Evolutionary conservation across 2,797 vertebrate genomes (phyloP), one percentile per base, ranked within the genome.

Genomic region (Hybognathus amarus): DNA sequence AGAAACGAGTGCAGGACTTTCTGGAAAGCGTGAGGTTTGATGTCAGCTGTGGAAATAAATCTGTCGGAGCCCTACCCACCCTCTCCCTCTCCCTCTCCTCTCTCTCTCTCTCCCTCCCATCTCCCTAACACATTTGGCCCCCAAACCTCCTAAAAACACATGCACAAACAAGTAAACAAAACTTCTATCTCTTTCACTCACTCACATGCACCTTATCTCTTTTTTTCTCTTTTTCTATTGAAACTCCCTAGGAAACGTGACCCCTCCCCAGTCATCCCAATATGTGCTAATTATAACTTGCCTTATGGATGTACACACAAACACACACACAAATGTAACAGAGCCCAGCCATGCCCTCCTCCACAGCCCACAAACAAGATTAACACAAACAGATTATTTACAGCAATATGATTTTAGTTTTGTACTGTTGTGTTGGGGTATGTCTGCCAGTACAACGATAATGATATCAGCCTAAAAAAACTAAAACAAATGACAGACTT

Each of bases 21-120:
- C 52, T 54, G 52, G 52, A 54, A 54, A 54, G 52, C 69, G 12
- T 77, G 88, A 89, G 89, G 86, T 87, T 69, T 80, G 80, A 82
- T 70, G 85, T 92, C 94, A 94, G 93, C 94, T 94, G 93, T 93
- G 92, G 90, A 93, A 90, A 94, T 94, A 93, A 93, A 93, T 93
- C 92, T 90, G 47, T 22, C 71, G 42, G 56, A 59, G 30, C 24
- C 18, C 40, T 24, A 36, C 56, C 59, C 61, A 0, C 88, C 77
- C 75, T 54, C 84, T 63, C 86, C 66, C 50, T n/a, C 77, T 45
- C 27, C 22, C 47, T 38, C 45, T 18, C 52, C 70, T 42, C 77
- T 52, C 87, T 13, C 27, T 42, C 84, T 89, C 83, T 76, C 50
- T 12, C 87, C 76, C 90, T 64, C 18, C 3, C 30, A 33, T 52